These are phyloP conservation scores for Bombyx huttoni DNA, from an alignment of 2,888 invertebrate species.

Conservation along the genomic window DNA sequence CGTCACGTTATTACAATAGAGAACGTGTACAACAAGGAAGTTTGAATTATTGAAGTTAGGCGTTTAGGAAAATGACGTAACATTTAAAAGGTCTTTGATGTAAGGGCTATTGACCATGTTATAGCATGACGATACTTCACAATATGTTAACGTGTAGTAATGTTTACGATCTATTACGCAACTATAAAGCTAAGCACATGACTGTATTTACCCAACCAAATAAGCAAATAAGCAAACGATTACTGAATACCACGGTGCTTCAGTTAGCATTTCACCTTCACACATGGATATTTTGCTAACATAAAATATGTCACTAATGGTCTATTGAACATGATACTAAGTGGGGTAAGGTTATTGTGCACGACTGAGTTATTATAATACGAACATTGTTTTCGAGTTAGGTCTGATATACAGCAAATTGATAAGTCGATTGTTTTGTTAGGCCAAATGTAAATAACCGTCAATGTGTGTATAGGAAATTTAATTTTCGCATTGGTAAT, in stretches of 20 bases:
- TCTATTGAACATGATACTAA: conserved; percentile 13
- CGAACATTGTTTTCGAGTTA: conserved; percentile 20
- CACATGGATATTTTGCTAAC: conserved; percentile 15
- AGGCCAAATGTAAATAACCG: neutral
- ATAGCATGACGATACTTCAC: conserved; percentile 3
- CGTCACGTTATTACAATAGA: too few species aligned
- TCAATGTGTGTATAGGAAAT: neutral
- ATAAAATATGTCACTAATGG: conserved; percentile 19
- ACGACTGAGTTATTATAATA: conserved; percentile 12
- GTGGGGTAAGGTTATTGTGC: conserved; percentile 20
- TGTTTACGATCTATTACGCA: conserved; percentile 15
- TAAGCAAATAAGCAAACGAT: conserved; percentile 46
- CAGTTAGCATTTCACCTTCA: conserved; percentile 45
- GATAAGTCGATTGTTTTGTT: neutral
- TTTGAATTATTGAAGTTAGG: neutral
- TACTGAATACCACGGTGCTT: conserved; percentile 36
- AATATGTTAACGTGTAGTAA: neutral
- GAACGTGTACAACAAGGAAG: neutral
- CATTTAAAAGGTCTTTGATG: neutral
- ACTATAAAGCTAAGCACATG: conserved; percentile 5
- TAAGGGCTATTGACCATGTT: conserved; percentile 3
- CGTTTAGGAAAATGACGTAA: neutral
- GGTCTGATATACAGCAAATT: conserved; percentile 5
- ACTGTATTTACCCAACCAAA: conserved; percentile 26
- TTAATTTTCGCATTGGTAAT: neutral